These are phyloP conservation scores for Phanerotoma sp. DNA, from an alignment of 2,888 invertebrate species.

Conservation along the genomic window DNA sequence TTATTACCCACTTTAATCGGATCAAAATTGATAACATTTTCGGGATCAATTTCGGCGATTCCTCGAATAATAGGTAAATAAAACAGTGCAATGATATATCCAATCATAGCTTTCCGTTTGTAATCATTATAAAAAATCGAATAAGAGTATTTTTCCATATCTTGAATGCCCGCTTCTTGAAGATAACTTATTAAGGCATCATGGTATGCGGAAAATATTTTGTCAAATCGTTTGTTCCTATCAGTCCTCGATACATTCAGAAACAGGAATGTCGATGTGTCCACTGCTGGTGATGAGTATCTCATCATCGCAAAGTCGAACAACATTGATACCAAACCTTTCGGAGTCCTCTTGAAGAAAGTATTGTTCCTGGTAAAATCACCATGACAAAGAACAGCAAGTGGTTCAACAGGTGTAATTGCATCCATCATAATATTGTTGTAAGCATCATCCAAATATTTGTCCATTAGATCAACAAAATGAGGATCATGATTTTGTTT, in stretches of 20 bases:
- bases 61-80: slow-evolving; percentile 35
- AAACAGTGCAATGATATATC: slow-evolving; percentile 39
- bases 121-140: slow-evolving; percentile 42
- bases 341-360: slow-evolving; percentile 36
- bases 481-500: slow-evolving; percentile 33
- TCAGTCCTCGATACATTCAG: slow-evolving; percentile 29
- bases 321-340: slow-evolving; percentile 29
- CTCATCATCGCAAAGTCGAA: slow-evolving; percentile 45
- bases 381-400: slow-evolving; percentile 49
- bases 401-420: slow-evolving; percentile 38
- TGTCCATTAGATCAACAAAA: slow-evolving; percentile 40
- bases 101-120: slow-evolving; percentile 37
- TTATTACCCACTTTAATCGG: not conserved
- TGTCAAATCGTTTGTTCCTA: slow-evolving; percentile 24
- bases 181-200: slow-evolving; percentile 36
- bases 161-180: slow-evolving; percentile 29
- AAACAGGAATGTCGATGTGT: slow-evolving; percentile 45
- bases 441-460: slow-evolving; percentile 31
- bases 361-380: slow-evolving; percentile 48
- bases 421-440: slow-evolving; percentile 30
- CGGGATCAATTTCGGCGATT: not conserved
- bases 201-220: slow-evolving; percentile 41
- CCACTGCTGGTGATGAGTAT: slow-evolving; percentile 46
- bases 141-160: slow-evolving; percentile 40
- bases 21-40: fast-evolving